phyloP scores from a whole-genome alignment of 2,113 vertebrate genomes.

The Vombatus ursinus region DNA sequence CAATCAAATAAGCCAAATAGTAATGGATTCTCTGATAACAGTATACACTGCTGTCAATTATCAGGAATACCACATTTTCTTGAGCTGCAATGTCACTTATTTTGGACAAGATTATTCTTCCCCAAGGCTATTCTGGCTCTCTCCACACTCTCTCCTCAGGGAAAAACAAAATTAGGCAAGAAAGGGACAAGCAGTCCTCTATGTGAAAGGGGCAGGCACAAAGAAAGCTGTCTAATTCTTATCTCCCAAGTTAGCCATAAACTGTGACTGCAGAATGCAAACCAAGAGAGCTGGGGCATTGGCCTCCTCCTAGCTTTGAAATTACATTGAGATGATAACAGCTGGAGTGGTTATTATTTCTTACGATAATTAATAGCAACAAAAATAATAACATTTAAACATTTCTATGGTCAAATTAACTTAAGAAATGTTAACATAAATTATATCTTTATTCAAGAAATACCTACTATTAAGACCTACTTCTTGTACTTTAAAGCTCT shows the following conservation, averaged over 20 bases:
- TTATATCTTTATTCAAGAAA: background rate
- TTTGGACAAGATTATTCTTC: background rate
- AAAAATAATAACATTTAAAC: background rate
- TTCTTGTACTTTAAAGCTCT: background rate
- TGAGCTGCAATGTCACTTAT: slow-evolving; percentile 1
- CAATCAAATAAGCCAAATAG: background rate
- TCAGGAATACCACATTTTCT: background rate
- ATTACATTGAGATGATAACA: background rate
- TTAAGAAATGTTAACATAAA: background rate
- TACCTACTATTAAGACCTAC: background rate
- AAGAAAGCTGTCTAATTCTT: slow-evolving; percentile 8
- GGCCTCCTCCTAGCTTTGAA: background rate
- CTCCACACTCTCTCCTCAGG: slow-evolving; percentile 1
- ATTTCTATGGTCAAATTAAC: background rate
- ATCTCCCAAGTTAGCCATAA: background rate
- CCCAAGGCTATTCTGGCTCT: background rate
- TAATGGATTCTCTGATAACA: background rate
- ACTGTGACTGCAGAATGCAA: slow-evolving; percentile 16
- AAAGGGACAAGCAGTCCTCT: slow-evolving; percentile 13
- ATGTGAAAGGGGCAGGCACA: background rate
- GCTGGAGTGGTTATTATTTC: background rate
- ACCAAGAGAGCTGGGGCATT: slow-evolving; percentile 1
- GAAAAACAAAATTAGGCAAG: slow-evolving; percentile 6
- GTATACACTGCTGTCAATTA: background rate
- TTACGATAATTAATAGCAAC: background rate